A percentile compares a stretch with the other conserved stretches of the same genome.
Conservation (phyloP, 1,140 invertebrate species). For the Armadillidium nasatum region DNA sequence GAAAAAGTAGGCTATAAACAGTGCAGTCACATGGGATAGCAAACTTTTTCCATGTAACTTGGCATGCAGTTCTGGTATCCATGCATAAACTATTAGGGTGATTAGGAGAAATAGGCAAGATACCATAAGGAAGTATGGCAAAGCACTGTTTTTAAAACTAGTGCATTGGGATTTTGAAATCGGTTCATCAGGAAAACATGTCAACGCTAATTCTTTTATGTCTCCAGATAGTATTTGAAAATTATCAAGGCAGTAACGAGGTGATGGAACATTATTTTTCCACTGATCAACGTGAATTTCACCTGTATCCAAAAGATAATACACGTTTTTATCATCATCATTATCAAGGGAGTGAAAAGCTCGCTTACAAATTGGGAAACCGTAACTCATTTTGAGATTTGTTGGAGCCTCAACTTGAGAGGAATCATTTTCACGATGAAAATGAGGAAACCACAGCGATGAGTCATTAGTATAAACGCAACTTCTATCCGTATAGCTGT, state of each 20-base stretch:
- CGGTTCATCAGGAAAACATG: slow-evolving; percentile 32
- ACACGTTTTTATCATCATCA: neutral
- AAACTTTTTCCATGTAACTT: slow-evolving; percentile 40
- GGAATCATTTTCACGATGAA: slow-evolving; percentile 8
- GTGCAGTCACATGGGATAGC: slow-evolving; percentile 35
- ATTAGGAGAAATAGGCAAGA: slow-evolving; percentile 39
- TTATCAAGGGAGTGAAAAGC: slow-evolving; percentile 21
- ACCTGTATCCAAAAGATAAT: slow-evolving; percentile 25
- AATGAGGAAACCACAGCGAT: slow-evolving; percentile 27
- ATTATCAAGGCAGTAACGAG: slow-evolving; percentile 36
- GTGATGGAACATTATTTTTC: slow-evolving; percentile 17
- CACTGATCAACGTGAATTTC: slow-evolving; percentile 13
- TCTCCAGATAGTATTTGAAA: slow-evolving; percentile 2
- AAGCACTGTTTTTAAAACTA: slow-evolving; percentile 11
- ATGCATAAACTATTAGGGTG: slow-evolving; percentile 36
- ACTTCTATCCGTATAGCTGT: neutral
- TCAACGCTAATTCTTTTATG: slow-evolving; percentile 21
- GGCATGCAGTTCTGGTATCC: slow-evolving; percentile 38
- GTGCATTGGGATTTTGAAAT: neutral
- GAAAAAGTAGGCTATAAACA: slow-evolving; percentile 35
- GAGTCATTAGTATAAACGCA: neutral
- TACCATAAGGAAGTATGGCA: slow-evolving; percentile 30
- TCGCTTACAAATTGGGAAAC: slow-evolving; percentile 22
- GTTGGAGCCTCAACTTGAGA: neutral
- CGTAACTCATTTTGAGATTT: neutral